A percentile compares a stretch with the other conserved stretches of the same genome.
phyloP scores from a whole-genome alignment of 2,113 vertebrate genomes.

The Elaphurus davidianus region DNA sequence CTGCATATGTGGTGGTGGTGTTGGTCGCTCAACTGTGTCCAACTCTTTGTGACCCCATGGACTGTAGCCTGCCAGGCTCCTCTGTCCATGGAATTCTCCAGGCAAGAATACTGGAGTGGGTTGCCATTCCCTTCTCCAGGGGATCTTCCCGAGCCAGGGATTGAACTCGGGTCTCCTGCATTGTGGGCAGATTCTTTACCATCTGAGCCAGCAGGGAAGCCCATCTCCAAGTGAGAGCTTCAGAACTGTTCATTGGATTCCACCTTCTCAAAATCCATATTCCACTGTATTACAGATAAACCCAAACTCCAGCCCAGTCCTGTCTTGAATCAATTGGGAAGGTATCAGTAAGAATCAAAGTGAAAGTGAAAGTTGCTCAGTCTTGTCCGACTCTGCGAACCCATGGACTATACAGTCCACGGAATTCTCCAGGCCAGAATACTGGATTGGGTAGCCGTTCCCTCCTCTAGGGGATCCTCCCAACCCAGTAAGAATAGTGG shows the following conservation, averaged over 20 bases:
- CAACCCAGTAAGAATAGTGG: not conserved
- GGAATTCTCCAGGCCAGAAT: not conserved
- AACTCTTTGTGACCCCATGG: not conserved
- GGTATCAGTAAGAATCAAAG: not conserved
- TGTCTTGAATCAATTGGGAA: fast-evolving
- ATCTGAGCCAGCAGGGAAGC: not conserved
- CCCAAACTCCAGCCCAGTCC: not conserved
- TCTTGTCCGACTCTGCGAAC: not conserved
- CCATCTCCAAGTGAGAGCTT: not conserved
- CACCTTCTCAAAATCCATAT: not conserved
- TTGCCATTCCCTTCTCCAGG: not conserved
- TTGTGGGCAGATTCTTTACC: not conserved
- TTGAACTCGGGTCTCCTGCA: not conserved
- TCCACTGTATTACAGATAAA: not conserved
- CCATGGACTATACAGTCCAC: not conserved
- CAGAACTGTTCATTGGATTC: not conserved
- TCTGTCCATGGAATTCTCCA: not conserved
- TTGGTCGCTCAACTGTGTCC: not conserved
- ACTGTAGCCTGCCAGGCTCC: not conserved
- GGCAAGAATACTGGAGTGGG: not conserved
- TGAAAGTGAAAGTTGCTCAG: not conserved
- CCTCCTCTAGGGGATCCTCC: not conserved
- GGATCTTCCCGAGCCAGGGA: not conserved
- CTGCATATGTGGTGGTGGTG: not conserved
- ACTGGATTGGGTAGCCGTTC: not conserved